Evolutionary conservation across 2,888 invertebrate species (phyloP), one percentile per base, ranked within the genome.

Genomic region (Himalopsyche tibetana): DNA sequence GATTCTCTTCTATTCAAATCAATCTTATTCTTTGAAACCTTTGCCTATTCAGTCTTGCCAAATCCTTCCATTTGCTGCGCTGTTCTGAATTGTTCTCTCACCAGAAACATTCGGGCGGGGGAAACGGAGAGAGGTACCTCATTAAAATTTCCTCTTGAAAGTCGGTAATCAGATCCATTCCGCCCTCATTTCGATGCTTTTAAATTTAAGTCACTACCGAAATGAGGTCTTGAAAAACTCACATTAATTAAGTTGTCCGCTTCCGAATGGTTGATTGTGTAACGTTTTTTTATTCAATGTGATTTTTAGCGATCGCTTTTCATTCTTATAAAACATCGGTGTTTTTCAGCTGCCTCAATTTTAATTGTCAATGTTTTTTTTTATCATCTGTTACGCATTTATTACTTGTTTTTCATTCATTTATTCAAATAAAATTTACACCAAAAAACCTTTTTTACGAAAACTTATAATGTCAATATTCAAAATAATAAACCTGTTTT

Each of bases 21-120:
- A 63, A 63, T 63, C 63, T 63, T 63, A 63, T 63, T 63, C 63
- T 63, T 63, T 63, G 63, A 63, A 63, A 63, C 63, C 63, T 63
- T 63, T 63, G 63, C 63, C 63, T 19, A 63, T 63, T 63, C 63
- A 63, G 63, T 19, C 63, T 63, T 63, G 28, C 63, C 19, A 63
- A 63, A 63, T 63, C 63, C 63, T 63, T 63, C 63, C 63, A 63
- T 56, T 42, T 28, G 63, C 63, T 63, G n/a, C 63, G 19, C 63
- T 19, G n/a, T 63, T 28, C 28, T 28, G 63, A 19, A 63, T 63
- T 63, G 19, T 63, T 63, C 28, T 63, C 63, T n/a, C 11, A 28
- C 19, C 19, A 28, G 6, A 19, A 63, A 63, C 63, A 63, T 63
- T 63, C 4, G n/a, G 56, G 63, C 3, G 28, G 19, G 63, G 19